phyloP scores from a whole-genome alignment of 2,113 vertebrate species.

The Percopsis transmontana region DNA sequence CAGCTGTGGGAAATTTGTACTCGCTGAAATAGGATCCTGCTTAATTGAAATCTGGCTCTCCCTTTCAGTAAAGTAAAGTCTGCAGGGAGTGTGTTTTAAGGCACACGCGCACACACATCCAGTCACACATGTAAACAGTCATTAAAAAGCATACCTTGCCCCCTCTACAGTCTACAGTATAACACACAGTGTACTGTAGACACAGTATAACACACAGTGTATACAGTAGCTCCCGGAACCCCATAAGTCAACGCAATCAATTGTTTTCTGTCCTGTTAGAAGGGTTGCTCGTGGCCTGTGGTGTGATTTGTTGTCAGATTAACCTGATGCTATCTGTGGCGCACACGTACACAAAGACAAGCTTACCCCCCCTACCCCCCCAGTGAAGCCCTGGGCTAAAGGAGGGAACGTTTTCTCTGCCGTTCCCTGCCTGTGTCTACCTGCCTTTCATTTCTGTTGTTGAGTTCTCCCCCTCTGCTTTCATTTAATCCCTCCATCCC shows the following conservation, averaged over 20 bases:
- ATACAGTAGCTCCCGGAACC: too few relatives aligned
- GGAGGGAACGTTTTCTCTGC: background rate
- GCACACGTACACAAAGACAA: background rate
- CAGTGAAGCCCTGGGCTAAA: background rate
- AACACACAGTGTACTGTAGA: too few relatives aligned
- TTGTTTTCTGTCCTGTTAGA: background rate
- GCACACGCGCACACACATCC: background rate
- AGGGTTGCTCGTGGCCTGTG: constrained; percentile 10
- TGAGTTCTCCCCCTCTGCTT: constrained; percentile 17
- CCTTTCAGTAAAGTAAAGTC: too few relatives aligned
- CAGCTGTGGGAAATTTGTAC: too few relatives aligned
- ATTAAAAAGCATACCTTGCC: too few relatives aligned
- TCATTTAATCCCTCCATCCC: constrained; percentile 40
- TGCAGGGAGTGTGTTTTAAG: too few relatives aligned
- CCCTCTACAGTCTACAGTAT: too few relatives aligned
- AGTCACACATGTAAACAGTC: too few relatives aligned
- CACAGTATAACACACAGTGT: too few relatives aligned
- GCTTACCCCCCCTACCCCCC: too few relatives aligned
- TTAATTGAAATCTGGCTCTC: too few relatives aligned
- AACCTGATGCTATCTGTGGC: constrained; percentile 40
- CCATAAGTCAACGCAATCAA: background rate
- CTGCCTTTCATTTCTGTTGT: constrained; percentile 19
- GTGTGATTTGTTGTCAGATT: constrained; percentile 15
- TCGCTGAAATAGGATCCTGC: too few relatives aligned
- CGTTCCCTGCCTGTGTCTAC: background rate